Base-by-base conservation (phyloP, 2,797 vertebrate genomes). In the Acanthis flammea region DNA sequence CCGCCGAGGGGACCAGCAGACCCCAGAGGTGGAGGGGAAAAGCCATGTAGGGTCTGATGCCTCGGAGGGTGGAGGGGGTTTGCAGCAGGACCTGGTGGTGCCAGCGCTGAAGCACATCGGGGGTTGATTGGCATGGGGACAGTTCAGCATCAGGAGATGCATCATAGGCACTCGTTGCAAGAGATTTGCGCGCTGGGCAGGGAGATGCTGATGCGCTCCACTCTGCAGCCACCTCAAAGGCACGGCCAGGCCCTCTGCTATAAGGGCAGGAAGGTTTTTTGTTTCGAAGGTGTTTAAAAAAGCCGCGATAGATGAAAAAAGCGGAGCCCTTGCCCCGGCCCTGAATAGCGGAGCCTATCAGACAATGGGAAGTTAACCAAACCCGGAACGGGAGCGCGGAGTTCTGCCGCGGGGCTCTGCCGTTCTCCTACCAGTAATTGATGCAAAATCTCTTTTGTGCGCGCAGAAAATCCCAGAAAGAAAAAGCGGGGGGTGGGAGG, bases 281-380 rank as follows among this genome's bases (percentile, higher is more conserved):
- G 10, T 48, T 63, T 11, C 10, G 33, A 60, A 39, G 6, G 19
- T 24, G 41, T 42, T 48, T 70, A 13, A 71, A 82, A 91, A 71
- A 37, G 1, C 1, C 6, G 16, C 42, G 14, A 9, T 0, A 45
- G 33, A 57, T 57, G 22, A 45, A 80, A 81, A 75, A 77, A 63
- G 21, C 12, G 0, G 24, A 85, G 75, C 19, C 19, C 39, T 63
- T 6, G 5, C 19, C 7, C 60, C 22, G 44, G 70, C 44, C 37
- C 48, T 96, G 71, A 94, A 63, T 65, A 85, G 87, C 13, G 0
- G 67, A 89, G 78, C 72, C 95, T 7, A 1, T 44, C 63, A 63
- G 67, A 95, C 94, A 93, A 95, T 89, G 86, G 63, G 81, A 89
- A 95, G 93, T 95, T 94, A 96, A 96, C 95, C 87, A 96, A 96